Conservation (phyloP, 2,888 invertebrate species). For the Lymantria dispar region DNA sequence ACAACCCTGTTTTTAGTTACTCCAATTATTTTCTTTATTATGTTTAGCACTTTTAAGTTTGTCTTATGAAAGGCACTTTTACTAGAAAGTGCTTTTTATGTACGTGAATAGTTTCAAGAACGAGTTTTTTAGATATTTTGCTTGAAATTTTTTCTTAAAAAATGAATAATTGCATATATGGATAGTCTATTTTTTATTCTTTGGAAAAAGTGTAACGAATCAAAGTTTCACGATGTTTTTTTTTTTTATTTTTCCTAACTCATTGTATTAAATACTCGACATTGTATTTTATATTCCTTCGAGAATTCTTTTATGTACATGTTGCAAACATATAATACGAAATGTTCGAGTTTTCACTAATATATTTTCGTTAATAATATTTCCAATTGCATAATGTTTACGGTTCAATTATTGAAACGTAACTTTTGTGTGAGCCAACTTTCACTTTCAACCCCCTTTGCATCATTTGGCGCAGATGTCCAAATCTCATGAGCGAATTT, state of each 20-base stretch:
- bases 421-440: constrained; percentile 19
- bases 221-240: too few species aligned
- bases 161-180: too few species aligned
- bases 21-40: neutral
- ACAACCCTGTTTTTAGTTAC: constrained; percentile 1
- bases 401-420: neutral
- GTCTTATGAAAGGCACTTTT: neutral
- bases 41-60: neutral
- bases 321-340: too few species aligned
- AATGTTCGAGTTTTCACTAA: too few species aligned
- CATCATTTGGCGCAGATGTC: constrained; percentile 53
- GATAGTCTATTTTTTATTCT: too few species aligned
- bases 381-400: neutral
- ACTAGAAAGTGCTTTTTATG: neutral
- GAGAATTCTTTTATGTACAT: too few species aligned
- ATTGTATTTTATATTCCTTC: too few species aligned
- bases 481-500: constrained; percentile 37
- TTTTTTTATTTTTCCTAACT: too few species aligned
- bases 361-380: neutral
- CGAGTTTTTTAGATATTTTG: neutral
- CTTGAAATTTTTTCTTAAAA: neutral
- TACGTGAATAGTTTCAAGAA: neutral
- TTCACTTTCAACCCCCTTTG: constrained; percentile 47
- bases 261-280: too few species aligned
- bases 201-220: too few species aligned